Evolutionary conservation across 2,797 vertebrate species (phyloP).

Genomic region (Liparis tanakae): DNA sequence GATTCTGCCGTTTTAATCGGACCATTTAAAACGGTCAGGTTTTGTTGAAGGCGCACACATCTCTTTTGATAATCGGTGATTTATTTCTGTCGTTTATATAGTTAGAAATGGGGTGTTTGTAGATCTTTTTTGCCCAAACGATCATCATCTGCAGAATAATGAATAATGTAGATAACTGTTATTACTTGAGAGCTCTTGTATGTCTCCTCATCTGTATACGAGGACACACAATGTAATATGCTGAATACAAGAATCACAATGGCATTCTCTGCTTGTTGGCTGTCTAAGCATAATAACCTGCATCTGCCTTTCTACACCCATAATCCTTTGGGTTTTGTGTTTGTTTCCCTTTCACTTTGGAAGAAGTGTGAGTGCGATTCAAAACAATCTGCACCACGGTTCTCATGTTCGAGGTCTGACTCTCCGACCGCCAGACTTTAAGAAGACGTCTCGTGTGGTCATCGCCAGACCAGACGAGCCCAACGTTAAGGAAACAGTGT

Average conservation of each 20-base stretch:
- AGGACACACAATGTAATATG: not conserved
- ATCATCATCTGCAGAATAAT: not conserved
- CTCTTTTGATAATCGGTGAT: no score
- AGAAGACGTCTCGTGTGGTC: constrained; percentile 5
- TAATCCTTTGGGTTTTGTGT: constrained; percentile 4
- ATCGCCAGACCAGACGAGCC: constrained; percentile 29
- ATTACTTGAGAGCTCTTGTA: not conserved
- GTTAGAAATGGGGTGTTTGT: not conserved
- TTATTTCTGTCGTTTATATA: no score
- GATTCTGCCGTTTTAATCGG: constrained; percentile 1
- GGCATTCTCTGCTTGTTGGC: constrained; percentile 25
- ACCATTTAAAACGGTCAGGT: not conserved
- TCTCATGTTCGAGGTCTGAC: constrained; percentile 1
- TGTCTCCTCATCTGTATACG: not conserved
- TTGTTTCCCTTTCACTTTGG: constrained; percentile 10
- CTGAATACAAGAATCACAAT: not conserved
- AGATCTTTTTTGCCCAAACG: not conserved
- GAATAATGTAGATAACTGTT: not conserved
- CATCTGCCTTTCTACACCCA: not conserved
- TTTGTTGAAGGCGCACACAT: not conserved
- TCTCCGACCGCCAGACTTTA: constrained; percentile 13
- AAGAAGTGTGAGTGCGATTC: not conserved
- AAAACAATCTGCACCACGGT: constrained; percentile 2
- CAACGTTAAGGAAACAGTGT: not conserved
- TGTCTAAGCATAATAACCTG: constrained; percentile 1